Base-by-base conservation (phyloP, 2,888 invertebrate species). In the Callimorpha dominula region DNA sequence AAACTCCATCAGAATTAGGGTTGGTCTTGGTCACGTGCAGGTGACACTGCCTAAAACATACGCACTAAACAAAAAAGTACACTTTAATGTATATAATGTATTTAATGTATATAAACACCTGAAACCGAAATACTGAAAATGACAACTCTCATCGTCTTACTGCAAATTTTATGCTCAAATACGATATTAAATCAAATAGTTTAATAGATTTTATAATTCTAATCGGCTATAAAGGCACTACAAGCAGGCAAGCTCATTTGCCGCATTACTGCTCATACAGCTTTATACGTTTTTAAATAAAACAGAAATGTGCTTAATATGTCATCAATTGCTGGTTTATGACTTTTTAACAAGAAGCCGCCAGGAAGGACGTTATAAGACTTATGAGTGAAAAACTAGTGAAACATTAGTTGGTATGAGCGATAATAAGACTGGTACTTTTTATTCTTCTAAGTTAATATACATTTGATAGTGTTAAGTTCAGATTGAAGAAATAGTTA, bases 331-430 rank as follows among this genome's bases (percentile, higher is more conserved):
- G 72, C 81, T 81, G 87, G 89, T 92, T 92, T 91, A 92, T 87
- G 89, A 87, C 75, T 80, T 86, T 89, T 89, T 89, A 89, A 90
- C 89, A 87, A 89, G 87, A 87, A 81, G 79, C 82, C 83, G 86
- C 86, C 89, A 91, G 92, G 91, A 92, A 85, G 83, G 77, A 82
- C 85, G 87, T 89, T 89, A n/a, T n/a, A n/a, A n/a, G n/a, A n/a
- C n/a, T n/a, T n/a, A 89, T 86, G 86, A 69, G 82, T 65, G 5
- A 63, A 15, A 15, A 62, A 17, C 46, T 63, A 42, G 52, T 70
- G 54, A 70, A 72, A 64, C n/a, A 60, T 31, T 60, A 31, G 60
- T 12, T 42, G n/a, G 60, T 72, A 52, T 66, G 62, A 70, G 81
- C 76, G 70, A 78, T 42, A 72, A 64, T 67, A 71, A 76, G 78